Evolutionary conservation across 2,113 vertebrate genomes (phyloP), one percentile per base, ranked within the genome.

Genomic region (Microtus oregoni): DNA sequence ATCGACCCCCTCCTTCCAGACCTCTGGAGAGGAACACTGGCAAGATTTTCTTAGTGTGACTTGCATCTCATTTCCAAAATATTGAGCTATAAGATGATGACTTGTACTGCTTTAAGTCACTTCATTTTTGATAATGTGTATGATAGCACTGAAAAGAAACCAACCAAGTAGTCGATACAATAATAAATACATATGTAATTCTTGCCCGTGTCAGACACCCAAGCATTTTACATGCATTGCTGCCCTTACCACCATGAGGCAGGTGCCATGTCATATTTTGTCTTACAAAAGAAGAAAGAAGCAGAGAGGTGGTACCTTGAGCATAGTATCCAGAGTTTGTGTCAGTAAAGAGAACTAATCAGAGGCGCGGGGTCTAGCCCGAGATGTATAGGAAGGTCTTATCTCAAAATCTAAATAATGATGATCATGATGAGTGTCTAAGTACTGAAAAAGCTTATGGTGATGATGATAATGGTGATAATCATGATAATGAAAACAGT

Each of bases 131-230:
- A 7, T 24, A 1, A 75, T 86, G 65, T 92, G 13, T 92, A 41
- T 26, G 55, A n/a, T 4, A 55, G 3, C 68, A 67, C 61, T 10
- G 47, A 22, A 24, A 73, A 44, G 32, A 95, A 76, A 47, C 50
- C 22, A 32, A 73, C 30, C 24, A 55, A 14, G 8, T 58, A 38
- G 50, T 65, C 22, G 8, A 24, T 30, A 52, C 17, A 38, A 30
- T 30, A 81, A 22, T 26, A n/a, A n/a, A 89, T 9, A 73, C 1
- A 55, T 41, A 32, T 5, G 8, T 73, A 73, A n/a, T 75, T 24
- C n/a, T 76, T 72, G 14, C 0, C 9, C 2, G 32, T 44, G 5
- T 38, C 52, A 58, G 24, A 13, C 10, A 4, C 4, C 6, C 0
- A 19, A 44, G 52, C 47, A 19, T 44, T 94, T 89, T 41, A 17